A percentile compares a stretch with the other conserved stretches of the same genome.
Evolutionary conservation across 92 coral and sea anemone genomes (phyloP).

Genomic region (Meandrina meandrites): DNA sequence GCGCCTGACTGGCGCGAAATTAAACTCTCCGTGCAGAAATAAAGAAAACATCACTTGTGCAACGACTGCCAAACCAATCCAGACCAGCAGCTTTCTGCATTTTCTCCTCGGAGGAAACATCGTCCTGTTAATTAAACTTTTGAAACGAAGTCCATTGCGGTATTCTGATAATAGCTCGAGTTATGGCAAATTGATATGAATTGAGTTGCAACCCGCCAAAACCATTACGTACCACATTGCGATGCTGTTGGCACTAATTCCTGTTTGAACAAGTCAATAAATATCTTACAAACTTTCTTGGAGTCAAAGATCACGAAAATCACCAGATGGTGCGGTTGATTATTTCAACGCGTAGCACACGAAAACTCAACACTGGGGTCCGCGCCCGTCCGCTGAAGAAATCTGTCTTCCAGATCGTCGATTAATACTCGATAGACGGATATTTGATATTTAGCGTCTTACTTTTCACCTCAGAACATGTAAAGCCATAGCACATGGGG

Average conservation of each 20-base stretch:
- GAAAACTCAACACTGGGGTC: slow-evolving; percentile 19
- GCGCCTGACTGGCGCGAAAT: slow-evolving; percentile 46
- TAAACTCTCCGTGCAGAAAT: slow-evolving; percentile 39
- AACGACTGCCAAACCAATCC: slow-evolving; percentile 45
- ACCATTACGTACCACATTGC: slow-evolving; percentile 21
- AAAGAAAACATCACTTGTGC: slow-evolving; percentile 41
- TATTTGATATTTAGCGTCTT: slow-evolving; percentile 25
- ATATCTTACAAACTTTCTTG: slow-evolving; percentile 5
- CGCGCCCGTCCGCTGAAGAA: background rate
- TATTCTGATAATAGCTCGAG: background rate
- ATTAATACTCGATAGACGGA: slow-evolving; percentile 17
- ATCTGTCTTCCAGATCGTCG: slow-evolving; percentile 6
- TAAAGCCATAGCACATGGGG: slow-evolving; percentile 22
- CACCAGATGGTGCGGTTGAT: slow-evolving; percentile 19
- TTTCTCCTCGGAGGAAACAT: slow-evolving; percentile 61
- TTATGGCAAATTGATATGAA: background rate
- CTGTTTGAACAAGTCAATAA: slow-evolving; percentile 29
- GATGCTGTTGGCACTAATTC: slow-evolving; percentile 35
- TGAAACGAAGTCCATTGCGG: background rate
- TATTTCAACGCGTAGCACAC: slow-evolving; percentile 37
- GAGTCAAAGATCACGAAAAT: slow-evolving; percentile 46
- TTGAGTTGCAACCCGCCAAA: slow-evolving; percentile 16
- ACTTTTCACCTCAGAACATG: slow-evolving; percentile 2
- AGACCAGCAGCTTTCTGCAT: slow-evolving; percentile 38
- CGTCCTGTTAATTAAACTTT: background rate